A percentile compares a stretch with the other conserved stretches of the same genome.
Conservation (phyloP, 2,797 vertebrate species). For the Potorous gilbertii region DNA sequence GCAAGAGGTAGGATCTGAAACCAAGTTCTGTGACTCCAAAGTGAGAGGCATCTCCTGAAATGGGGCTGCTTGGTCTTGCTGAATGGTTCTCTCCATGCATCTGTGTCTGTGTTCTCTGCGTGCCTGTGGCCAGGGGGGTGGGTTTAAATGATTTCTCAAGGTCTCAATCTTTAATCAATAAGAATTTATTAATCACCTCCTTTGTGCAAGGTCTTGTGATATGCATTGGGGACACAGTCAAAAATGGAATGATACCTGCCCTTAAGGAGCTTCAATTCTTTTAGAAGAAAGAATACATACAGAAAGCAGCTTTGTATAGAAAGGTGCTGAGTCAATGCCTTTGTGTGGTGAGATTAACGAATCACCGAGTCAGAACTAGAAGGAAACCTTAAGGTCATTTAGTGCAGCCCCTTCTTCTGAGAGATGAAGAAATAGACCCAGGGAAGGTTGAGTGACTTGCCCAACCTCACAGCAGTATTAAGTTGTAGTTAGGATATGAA, state of each 20-base stretch:
- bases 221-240: background rate
- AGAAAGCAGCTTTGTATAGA: background rate
- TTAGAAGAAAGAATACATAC: background rate
- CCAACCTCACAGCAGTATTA: background rate
- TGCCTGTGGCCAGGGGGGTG: background rate
- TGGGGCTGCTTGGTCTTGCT: background rate
- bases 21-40: background rate
- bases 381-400: background rate
- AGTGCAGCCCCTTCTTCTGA: background rate
- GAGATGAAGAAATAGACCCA: background rate
- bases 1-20: background rate
- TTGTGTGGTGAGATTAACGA: background rate
- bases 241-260: background rate
- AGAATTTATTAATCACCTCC: background rate
- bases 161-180: background rate
- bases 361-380: background rate
- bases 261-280: background rate
- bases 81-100: background rate
- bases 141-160: background rate
- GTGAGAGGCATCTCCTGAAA: accelerated
- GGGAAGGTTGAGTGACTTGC: background rate
- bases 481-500: background rate
- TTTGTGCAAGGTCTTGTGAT: background rate
- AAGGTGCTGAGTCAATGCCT: background rate
- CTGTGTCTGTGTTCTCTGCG: background rate